Evolutionary conservation across 2,113 vertebrate genomes (phyloP).

Genomic region (Sebastes schlegelii): DNA sequence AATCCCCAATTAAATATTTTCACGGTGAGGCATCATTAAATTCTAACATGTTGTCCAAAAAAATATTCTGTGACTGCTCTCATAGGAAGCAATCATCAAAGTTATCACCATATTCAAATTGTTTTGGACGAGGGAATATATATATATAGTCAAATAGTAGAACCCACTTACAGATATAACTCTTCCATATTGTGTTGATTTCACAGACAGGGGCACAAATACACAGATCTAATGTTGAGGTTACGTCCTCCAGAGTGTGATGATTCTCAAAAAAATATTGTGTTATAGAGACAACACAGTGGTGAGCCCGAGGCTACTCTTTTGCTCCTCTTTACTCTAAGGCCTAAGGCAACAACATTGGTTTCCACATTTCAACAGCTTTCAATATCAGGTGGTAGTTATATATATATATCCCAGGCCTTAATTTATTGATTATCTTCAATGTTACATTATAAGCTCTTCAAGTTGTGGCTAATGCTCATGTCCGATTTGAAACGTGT

Average conservation of each 20-base stretch:
- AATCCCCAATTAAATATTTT: not conserved
- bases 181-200: not conserved
- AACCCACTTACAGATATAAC: not conserved
- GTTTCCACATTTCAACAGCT: constrained; percentile 8
- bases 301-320: constrained; percentile 50
- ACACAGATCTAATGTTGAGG: not conserved
- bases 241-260: constrained; percentile 1
- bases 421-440: constrained; percentile 28
- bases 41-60: not conserved
- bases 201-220: constrained; percentile 8
- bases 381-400: constrained; percentile 11
- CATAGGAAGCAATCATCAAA: not conserved
- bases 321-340: constrained; percentile 45
- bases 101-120: not conserved
- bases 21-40: not conserved
- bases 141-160: not conserved
- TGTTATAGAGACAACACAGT: constrained; percentile 12
- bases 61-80: not conserved
- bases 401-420: not conserved
- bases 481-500: not conserved
- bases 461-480: not conserved
- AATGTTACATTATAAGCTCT: not conserved
- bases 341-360: constrained; percentile 55
- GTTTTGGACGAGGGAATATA: not conserved
- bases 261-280: constrained; percentile 7